These are phyloP conservation scores for Malacoctenus gilli DNA, from an alignment of 2,797 vertebrate species.

Conservation along the genomic window DNA sequence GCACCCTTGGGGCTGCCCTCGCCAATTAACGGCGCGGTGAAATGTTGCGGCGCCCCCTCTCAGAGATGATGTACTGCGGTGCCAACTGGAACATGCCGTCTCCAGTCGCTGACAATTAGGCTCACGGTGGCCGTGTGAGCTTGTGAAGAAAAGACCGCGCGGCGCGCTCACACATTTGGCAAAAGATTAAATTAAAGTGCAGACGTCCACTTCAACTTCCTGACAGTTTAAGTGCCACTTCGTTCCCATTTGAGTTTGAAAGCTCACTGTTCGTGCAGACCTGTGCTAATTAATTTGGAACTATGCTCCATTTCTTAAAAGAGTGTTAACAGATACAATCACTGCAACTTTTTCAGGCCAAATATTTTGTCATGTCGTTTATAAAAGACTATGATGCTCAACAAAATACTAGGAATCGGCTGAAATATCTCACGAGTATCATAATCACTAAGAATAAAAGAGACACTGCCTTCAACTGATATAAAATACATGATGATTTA, in stretches of 20 bases:
- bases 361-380: too few relatives aligned
- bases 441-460: too few relatives aligned
- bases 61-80: constrained; percentile 37
- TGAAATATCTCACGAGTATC: too few relatives aligned
- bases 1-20: constrained; percentile 69
- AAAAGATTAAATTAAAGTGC: not conserved
- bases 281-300: not conserved
- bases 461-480: constrained; percentile 59
- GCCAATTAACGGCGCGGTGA: constrained; percentile 63
- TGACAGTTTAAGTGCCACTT: not conserved
- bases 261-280: constrained; percentile 6
- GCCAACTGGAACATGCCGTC: constrained; percentile 60
- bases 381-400: too few relatives aligned
- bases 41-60: constrained; percentile 40
- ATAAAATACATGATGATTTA: constrained; percentile 42
- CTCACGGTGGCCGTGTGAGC: constrained; percentile 20
- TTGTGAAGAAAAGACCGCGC: constrained; percentile 4
- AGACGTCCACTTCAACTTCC: constrained; percentile 3
- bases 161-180: not conserved
- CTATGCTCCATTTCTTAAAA: not conserved
- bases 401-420: too few relatives aligned
- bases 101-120: constrained; percentile 33
- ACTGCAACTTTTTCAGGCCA: too few relatives aligned
- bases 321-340: not conserved
- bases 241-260: not conserved